Conservation (phyloP, 2,797 vertebrate genomes). For the Australoheros facetus region DNA sequence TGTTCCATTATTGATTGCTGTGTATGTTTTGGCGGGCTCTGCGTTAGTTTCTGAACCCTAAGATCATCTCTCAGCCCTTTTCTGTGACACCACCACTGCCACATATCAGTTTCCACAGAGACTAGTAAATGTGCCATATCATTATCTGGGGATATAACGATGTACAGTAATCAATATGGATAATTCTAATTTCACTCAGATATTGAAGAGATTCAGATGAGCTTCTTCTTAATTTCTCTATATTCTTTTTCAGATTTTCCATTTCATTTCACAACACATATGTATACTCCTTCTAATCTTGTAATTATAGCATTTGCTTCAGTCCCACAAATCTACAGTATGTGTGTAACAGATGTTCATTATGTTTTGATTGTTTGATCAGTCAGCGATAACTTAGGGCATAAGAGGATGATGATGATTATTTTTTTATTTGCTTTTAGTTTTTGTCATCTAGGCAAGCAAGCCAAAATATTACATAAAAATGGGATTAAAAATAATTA, state of each 20-base stretch:
- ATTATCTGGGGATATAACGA: constrained; percentile 17
- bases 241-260: not conserved
- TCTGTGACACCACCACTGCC: not conserved
- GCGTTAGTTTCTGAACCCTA: not conserved
- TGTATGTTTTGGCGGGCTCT: not conserved
- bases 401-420: constrained; percentile 52
- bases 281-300: constrained; percentile 37
- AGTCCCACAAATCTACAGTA: constrained; percentile 25
- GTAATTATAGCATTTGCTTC: constrained; percentile 41
- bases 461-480: constrained; percentile 25
- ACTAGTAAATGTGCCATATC: not conserved
- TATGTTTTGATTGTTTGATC: constrained; percentile 46
- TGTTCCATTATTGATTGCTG: not conserved
- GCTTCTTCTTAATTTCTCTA: constrained; percentile 8
- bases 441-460: constrained; percentile 17
- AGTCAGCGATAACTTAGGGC: constrained; percentile 32
- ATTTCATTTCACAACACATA: constrained; percentile 29
- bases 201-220: constrained; percentile 11
- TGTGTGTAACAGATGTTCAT: constrained; percentile 44
- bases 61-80: not conserved
- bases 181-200: constrained; percentile 14
- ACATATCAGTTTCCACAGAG: not conserved
- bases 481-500: constrained; percentile 40
- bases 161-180: constrained; percentile 20
- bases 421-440: constrained; percentile 38